Evolutionary conservation across 2,888 invertebrate species (phyloP).

Genomic region (Sepiola atlantica): DNA sequence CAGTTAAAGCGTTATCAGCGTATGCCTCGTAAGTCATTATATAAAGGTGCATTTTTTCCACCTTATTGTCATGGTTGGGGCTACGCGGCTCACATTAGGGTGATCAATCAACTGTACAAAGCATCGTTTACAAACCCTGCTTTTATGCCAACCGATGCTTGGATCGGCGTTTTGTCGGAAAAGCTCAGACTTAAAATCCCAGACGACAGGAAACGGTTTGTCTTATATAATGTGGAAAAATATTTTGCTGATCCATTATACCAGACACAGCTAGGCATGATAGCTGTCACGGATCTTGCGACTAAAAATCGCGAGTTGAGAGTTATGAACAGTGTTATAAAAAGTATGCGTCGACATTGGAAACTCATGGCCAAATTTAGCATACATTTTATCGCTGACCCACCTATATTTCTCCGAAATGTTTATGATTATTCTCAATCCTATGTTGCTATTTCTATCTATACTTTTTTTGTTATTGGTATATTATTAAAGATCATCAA

Average conservation of each 20-base stretch:
- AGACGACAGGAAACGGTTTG: background rate
- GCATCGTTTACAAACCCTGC: background rate
- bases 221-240: background rate
- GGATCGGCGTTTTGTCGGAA: conserved; percentile 15
- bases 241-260: background rate
- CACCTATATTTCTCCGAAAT: too few species aligned
- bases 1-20: background rate
- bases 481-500: too few species aligned
- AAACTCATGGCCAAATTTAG: too few species aligned
- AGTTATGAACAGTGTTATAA: background rate
- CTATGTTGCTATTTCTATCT: too few species aligned
- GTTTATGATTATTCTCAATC: too few species aligned
- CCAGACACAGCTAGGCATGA: background rate
- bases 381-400: too few species aligned
- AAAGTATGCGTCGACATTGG: background rate
- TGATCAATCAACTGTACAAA: background rate
- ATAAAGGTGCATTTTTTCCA: background rate
- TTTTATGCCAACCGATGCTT: conserved; percentile 33
- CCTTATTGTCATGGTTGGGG: background rate
- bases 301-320: background rate
- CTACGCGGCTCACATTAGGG: background rate
- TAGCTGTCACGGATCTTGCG: background rate
- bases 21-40: background rate
- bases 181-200: background rate
- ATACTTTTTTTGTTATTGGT: too few species aligned